These are phyloP conservation scores for Zootoca vivipara DNA, from an alignment of 2,113 vertebrate genomes.

Conservation along the genomic window DNA sequence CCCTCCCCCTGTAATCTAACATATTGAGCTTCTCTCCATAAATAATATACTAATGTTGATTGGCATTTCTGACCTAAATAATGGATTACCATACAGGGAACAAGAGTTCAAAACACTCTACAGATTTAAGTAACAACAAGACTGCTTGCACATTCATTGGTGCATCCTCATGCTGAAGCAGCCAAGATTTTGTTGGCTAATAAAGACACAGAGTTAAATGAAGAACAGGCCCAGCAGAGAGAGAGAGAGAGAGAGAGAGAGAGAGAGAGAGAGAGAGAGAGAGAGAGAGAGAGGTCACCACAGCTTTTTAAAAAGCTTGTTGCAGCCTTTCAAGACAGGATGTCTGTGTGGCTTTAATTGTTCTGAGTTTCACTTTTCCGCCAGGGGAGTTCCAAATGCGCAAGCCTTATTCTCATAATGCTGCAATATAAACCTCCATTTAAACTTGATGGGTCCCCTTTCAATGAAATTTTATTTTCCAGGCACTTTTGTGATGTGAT, in stretches of 20 bases:
- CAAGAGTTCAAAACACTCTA: conserved; percentile 57
- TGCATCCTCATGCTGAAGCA: conserved; percentile 55
- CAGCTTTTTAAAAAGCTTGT: conserved; percentile 61
- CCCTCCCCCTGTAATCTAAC: not conserved
- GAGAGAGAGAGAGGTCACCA: conserved; percentile 52
- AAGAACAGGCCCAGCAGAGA: conserved; percentile 57
- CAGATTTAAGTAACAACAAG: conserved; percentile 6
- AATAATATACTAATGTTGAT: not conserved
- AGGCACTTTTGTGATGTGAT: conserved; percentile 45
- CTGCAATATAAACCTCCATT: conserved; percentile 60
- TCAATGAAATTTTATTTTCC: conserved; percentile 60
- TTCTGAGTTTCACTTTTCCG: conserved; percentile 58
- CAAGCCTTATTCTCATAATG: conserved; percentile 50
- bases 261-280: too few species aligned
- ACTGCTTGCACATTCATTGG: conserved; percentile 56
- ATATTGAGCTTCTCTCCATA: not conserved
- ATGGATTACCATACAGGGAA: conserved; percentile 58
- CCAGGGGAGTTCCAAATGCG: conserved; percentile 53
- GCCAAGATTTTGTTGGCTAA: conserved; percentile 67
- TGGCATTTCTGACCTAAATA: conserved; percentile 53
- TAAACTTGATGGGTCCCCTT: conserved; percentile 70
- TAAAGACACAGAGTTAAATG: conserved; percentile 63
- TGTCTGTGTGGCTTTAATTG: conserved; percentile 66
- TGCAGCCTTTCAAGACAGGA: conserved; percentile 49
- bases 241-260: conserved; percentile 23